Conservation (phyloP, 2,888 invertebrate genomes). For the Monoplex corrugatus region DNA sequence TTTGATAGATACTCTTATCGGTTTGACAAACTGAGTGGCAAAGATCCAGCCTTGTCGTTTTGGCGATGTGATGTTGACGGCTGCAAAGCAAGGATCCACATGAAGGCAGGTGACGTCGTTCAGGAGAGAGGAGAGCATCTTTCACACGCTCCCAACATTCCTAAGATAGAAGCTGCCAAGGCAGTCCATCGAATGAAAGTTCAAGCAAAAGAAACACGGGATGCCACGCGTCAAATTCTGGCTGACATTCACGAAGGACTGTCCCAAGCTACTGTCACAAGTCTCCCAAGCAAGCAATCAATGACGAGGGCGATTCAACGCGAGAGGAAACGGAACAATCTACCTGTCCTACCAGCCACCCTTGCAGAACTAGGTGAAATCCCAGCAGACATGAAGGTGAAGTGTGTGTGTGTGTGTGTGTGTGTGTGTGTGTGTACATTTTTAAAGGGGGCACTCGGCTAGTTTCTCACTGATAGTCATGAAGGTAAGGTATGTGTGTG, state of each 20-base stretch:
- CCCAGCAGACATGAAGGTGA: neutral
- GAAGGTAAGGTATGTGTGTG: neutral
- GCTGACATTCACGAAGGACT: constrained; percentile 21
- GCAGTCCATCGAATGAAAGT: constrained; percentile 9
- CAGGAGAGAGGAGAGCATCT: constrained; percentile 1
- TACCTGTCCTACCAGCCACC: neutral
- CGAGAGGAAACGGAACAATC: neutral
- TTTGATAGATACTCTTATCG: neutral
- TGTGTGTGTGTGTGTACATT: constrained; percentile 31
- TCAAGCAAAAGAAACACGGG: neutral
- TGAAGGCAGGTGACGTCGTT: constrained; percentile 6
- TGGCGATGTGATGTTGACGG: neutral
- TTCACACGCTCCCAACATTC: neutral
- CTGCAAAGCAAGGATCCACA: constrained; percentile 5
- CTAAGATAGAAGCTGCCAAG: constrained; percentile 18
- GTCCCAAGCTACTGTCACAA: constrained; percentile 13
- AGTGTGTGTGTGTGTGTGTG: neutral
- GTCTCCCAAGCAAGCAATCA: neutral
- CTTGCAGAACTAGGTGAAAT: neutral
- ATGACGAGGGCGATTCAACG: constrained; percentile 3
- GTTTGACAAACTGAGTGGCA: constrained; percentile 8
- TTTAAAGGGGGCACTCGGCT: too few relatives aligned
- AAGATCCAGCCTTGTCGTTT: constrained; percentile 1
- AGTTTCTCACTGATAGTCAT: too few relatives aligned
- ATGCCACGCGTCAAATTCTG: constrained; percentile 1